Evolutionary conservation across 2,113 vertebrate genomes (phyloP).

Genomic region (Picathartes gymnocephalus): DNA sequence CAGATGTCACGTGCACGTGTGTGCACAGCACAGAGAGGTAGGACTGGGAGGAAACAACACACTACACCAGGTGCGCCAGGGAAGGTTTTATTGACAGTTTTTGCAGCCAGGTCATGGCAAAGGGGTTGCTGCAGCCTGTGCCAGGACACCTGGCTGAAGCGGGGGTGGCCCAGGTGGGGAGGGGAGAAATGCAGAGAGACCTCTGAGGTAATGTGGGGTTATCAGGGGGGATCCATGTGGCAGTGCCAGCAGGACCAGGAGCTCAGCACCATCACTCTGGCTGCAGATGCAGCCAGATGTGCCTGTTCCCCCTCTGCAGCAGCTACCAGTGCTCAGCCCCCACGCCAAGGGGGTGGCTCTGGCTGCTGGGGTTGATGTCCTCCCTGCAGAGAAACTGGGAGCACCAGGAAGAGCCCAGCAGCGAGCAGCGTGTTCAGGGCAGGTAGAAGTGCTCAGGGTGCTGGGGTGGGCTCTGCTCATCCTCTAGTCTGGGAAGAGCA

Average conservation of each 20-base stretch:
- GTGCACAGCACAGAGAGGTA: neutral
- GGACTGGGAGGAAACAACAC: neutral
- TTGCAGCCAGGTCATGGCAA: neutral
- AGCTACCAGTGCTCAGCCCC: neutral
- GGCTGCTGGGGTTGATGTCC: too few relatives aligned
- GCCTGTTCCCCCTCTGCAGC: neutral
- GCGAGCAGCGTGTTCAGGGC: neutral
- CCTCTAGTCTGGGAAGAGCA: constrained; percentile 77
- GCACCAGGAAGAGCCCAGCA: neutral
- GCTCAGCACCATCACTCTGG: neutral
- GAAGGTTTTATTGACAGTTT: constrained; percentile 19
- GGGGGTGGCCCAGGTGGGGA: neutral
- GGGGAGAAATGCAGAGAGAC: neutral
- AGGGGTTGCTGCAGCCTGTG: neutral
- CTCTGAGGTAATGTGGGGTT: neutral
- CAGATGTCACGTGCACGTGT: neutral
- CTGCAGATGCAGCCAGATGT: neutral
- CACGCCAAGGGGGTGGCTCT: neutral
- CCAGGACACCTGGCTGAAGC: neutral
- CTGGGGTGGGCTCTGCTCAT: neutral
- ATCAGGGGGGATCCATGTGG: fast-evolving
- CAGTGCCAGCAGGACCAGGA: neutral
- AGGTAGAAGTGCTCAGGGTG: fast-evolving
- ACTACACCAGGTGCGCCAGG: neutral
- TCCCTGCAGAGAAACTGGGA: neutral